Evolutionary conservation across 2,888 invertebrate species (phyloP).

Genomic region (Callyntrura guangdongensis): DNA sequence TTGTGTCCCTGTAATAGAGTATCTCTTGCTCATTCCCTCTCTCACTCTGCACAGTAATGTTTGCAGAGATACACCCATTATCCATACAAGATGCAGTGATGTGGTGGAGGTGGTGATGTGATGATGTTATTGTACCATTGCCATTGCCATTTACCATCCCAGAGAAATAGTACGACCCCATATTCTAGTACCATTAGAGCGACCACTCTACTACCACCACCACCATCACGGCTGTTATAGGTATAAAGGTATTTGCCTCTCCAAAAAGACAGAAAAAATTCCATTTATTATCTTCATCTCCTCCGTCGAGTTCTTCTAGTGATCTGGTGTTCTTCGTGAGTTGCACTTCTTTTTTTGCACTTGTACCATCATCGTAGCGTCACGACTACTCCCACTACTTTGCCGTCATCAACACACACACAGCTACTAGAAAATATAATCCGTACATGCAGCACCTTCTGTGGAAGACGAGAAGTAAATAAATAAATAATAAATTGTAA

Average conservation of each 20-base stretch:
- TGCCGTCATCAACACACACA: not conserved
- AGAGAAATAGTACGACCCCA: not conserved
- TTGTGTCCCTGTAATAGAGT: no score
- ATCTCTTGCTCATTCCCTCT: not conserved
- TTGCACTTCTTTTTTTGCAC: constrained; percentile 29
- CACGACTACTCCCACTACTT: not conserved
- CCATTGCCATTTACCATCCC: constrained; percentile 44
- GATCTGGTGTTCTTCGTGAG: constrained; percentile 59
- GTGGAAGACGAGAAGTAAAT: not conserved
- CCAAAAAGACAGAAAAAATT: constrained; percentile 47
- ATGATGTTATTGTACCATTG: constrained; percentile 46
- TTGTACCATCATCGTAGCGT: not conserved
- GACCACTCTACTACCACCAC: not conserved
- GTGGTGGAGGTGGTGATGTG: constrained; percentile 44
- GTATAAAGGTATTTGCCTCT: constrained; percentile 26
- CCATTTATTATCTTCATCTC: constrained; percentile 59
- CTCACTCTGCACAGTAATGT: no score
- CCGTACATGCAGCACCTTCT: not conserved
- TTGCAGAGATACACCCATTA: constrained; percentile 43
- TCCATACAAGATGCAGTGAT: constrained; percentile 40
- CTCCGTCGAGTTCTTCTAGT: constrained; percentile 49
- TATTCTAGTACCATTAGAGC: not conserved
- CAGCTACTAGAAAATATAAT: not conserved
- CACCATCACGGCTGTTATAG: not conserved
- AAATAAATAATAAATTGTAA: constrained; percentile 51